These are phyloP conservation scores for Zoanthus sociatus DNA, from an alignment of 92 coral and sea anemone genomes.

Conservation along the genomic window DNA sequence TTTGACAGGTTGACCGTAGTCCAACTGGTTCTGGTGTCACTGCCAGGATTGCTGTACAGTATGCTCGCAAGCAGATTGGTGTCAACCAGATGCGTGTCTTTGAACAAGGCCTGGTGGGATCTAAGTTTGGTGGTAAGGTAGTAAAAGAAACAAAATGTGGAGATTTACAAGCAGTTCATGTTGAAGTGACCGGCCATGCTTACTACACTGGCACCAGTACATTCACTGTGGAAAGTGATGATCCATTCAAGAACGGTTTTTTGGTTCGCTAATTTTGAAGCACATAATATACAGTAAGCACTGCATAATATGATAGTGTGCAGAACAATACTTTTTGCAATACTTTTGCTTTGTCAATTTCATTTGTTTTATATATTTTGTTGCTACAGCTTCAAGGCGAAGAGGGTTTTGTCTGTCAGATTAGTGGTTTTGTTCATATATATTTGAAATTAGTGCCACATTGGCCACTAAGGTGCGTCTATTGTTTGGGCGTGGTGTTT, in stretches of 20 bases:
- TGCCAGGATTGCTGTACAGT: slow-evolving; percentile 96
- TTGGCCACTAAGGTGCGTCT: too few relatives aligned
- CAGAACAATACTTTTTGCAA: too few relatives aligned
- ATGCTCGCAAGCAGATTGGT: slow-evolving; percentile 84
- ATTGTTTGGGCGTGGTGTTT: too few relatives aligned
- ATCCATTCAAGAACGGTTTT: slow-evolving; percentile 88
- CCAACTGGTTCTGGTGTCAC: slow-evolving; percentile 99
- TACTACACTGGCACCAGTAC: slow-evolving; percentile 90
- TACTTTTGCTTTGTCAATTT: background rate
- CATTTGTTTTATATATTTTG: background rate
- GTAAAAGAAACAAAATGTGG: slow-evolving; percentile 92
- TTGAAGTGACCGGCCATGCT: slow-evolving; percentile 93
- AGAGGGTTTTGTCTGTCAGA: too few relatives aligned
- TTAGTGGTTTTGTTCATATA: too few relatives aligned
- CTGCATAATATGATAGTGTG: too few relatives aligned
- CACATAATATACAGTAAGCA: too few relatives aligned
- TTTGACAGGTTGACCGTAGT: slow-evolving; percentile 85
- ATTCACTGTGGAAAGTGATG: slow-evolving; percentile 90
- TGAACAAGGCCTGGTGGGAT: slow-evolving; percentile 85
- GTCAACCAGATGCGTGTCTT: slow-evolving; percentile 83
- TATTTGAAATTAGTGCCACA: too few relatives aligned
- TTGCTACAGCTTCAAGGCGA: too few relatives aligned
- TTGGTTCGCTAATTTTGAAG: slow-evolving; percentile 55
- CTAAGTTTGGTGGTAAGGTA: slow-evolving; percentile 88
- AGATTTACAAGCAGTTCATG: slow-evolving; percentile 94